These are phyloP conservation scores for Cossypha dichroa DNA, from an alignment of 2,797 vertebrate species.

Conservation along the genomic window DNA sequence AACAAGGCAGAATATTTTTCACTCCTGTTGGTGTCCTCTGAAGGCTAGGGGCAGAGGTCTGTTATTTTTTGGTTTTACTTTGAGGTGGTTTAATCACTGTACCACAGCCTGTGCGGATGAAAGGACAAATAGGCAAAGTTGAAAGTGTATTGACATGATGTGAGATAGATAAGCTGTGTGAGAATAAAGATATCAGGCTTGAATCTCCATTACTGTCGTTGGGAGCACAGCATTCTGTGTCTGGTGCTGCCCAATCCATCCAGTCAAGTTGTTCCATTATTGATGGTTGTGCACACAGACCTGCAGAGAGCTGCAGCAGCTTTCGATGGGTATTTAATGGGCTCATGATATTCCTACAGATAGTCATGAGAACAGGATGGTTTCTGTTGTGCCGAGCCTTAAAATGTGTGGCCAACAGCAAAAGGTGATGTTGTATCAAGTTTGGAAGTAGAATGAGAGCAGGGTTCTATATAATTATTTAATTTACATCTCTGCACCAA, in stretches of 20 bases:
- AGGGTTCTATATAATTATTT: neutral
- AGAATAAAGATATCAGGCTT: slow-evolving; percentile 26
- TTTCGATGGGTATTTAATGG: neutral
- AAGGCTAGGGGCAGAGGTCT: neutral
- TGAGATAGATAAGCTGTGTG: slow-evolving; percentile 25
- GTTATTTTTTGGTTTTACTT: neutral
- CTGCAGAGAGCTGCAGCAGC: neutral
- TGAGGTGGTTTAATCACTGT: slow-evolving; percentile 19
- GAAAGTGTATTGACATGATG: slow-evolving; percentile 29
- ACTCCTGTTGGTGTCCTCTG: neutral
- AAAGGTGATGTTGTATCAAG: too few relatives aligned
- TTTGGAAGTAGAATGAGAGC: neutral
- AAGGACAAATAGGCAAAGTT: slow-evolving; percentile 37
- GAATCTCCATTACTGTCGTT: neutral
- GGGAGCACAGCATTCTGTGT: neutral
- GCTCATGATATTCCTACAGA: neutral
- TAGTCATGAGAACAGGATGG: neutral
- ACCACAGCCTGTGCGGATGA: neutral
- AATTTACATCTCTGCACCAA: neutral
- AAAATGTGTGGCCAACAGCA: rapidly evolving
- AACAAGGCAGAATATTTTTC: neutral
- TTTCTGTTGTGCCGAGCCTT: neutral
- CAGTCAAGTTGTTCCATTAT: neutral
- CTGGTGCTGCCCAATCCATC: neutral
- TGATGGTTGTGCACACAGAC: neutral